Evolutionary conservation across 1,140 invertebrate species (phyloP).

Genomic region (Samia ricini): DNA sequence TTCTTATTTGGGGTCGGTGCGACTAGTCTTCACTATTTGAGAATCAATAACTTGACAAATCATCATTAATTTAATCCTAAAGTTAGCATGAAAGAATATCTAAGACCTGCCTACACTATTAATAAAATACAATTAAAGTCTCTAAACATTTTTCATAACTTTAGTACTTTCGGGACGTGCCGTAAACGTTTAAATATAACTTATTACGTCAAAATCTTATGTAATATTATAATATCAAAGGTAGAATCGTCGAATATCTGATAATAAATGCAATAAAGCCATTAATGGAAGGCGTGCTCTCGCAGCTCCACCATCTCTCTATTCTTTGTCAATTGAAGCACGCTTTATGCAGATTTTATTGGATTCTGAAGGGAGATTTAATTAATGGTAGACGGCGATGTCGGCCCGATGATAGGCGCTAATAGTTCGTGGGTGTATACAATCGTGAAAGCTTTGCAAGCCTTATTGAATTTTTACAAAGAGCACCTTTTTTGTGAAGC

Average conservation of each 20-base stretch:
- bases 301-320: neutral
- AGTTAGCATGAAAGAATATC: too few species aligned
- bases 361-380: neutral
- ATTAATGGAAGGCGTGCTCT: neutral
- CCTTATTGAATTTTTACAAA: too few species aligned
- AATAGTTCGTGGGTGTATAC: neutral
- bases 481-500: too few species aligned
- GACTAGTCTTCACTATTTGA: too few species aligned
- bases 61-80: too few species aligned
- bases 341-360: constrained; percentile 1
- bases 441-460: too few species aligned
- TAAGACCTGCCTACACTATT: too few species aligned
- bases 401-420: neutral
- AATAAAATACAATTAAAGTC: too few species aligned
- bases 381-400: neutral
- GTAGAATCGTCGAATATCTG: neutral
- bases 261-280: neutral
- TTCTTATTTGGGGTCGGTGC: too few species aligned
- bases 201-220: neutral
- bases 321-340: neutral
- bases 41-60: too few species aligned
- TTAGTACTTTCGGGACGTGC: neutral
- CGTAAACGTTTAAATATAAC: neutral
- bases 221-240: neutral
- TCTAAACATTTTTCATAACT: neutral